Evolutionary conservation across 1,140 invertebrate species (phyloP).

Genomic region (Drosophila pectinifera): DNA sequence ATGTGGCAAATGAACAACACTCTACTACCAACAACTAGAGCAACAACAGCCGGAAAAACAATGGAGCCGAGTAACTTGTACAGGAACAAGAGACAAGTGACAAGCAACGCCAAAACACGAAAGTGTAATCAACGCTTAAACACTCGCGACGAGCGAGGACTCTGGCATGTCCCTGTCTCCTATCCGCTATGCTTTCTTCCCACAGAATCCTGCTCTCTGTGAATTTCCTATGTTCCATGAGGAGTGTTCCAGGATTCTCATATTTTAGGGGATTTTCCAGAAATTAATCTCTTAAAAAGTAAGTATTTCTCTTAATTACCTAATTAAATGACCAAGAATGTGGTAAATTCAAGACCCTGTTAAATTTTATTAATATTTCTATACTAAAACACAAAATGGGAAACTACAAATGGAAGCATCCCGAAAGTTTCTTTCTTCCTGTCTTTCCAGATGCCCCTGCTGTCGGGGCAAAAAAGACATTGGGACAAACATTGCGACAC

Average conservation of each 20-base stretch:
- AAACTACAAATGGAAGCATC: not conserved
- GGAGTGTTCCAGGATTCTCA: constrained; percentile 1
- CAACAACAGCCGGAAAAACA: constrained; percentile 40
- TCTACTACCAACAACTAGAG: constrained; percentile 27
- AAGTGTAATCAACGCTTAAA: constrained; percentile 83
- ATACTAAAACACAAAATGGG: not conserved
- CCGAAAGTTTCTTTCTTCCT: not conserved
- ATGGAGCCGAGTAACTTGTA: constrained; percentile 37
- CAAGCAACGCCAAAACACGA: constrained; percentile 73
- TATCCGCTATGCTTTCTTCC: not conserved
- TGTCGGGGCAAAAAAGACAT: constrained; percentile 46
- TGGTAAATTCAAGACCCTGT: too few species aligned
- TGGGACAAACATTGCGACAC: constrained; percentile 82
- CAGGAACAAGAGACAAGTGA: constrained; percentile 69
- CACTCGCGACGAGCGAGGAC: constrained; percentile 71
- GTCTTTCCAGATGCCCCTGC: constrained; percentile 17
- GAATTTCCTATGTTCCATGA: not conserved
- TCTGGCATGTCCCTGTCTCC: constrained; percentile 56
- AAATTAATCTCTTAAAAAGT: too few species aligned
- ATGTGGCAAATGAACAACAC: constrained; percentile 61
- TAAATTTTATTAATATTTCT: not conserved
- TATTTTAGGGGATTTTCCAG: not conserved
- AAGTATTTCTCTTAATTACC: fast-evolving
- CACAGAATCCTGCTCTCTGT: not conserved
- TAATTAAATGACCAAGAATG: not conserved